Base-by-base conservation (phyloP, 2,113 vertebrate species). In the Solenodon paradoxus region DNA sequence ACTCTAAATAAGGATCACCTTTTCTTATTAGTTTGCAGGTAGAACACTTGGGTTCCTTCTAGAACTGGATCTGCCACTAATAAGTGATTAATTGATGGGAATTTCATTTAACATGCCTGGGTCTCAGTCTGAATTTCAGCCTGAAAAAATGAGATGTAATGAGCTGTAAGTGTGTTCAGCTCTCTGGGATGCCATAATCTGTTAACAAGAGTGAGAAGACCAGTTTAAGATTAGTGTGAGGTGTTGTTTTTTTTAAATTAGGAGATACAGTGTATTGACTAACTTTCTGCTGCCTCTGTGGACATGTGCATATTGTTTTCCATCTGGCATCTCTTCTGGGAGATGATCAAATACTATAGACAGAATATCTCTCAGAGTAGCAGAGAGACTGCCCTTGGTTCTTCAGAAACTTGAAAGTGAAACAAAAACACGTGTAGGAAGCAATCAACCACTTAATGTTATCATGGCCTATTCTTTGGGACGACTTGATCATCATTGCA, bases 321-420 rank as follows among this genome's bases (percentile, higher is more conserved):
- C 63, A 57, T 69, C 81, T 69, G 49, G 78, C 40, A 26, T 17
- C 78, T 69, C 45, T 49, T 85, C 71, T 47, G 3, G 35, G 30
- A 15, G 84, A 40, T 72, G 72, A 86, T 88, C 49, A 93, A 68
- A 69, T 82, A 93, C 45, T 94, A 72, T n/a, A 82, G 77, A 72
- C 35, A 90, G 55, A 89, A 47, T 84, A 82, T 90, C 90, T 92
- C 90, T 94, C 90, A 88, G 71, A 95, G 88, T 32, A 61, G 35
- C 59, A 88, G 63, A 93, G 64, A 83, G 51, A 3, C 78, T 66
- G 42, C n/a, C 55, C 71, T 88, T 45, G 59, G 20, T 72, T 93
- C 95, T 47, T 61, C 51, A 51, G 79, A 57, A 79, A 26, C 49
- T 89, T 80, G 75, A 63, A 96, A 93, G 88, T n/a, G 80, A 63